These are phyloP conservation scores for Scatophagus argus DNA, from an alignment of 2,113 vertebrate genomes.

Conservation along the genomic window DNA sequence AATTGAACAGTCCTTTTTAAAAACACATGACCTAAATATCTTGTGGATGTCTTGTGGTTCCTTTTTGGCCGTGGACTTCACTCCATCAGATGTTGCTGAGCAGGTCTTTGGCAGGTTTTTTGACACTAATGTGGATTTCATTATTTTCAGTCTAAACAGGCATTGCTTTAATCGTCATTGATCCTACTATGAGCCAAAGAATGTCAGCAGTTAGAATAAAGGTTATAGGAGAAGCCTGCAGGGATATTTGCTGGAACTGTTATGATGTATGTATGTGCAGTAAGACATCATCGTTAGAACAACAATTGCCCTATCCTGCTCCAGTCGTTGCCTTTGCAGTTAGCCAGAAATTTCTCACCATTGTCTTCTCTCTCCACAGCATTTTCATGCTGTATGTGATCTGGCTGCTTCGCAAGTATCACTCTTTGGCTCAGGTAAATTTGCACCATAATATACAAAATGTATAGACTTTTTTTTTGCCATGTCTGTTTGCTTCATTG, in stretches of 20 bases:
- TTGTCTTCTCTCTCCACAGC: slow-evolving; percentile 65
- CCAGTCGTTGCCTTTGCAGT: slow-evolving; percentile 11
- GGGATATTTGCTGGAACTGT: slow-evolving; percentile 17
- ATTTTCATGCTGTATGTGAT: slow-evolving; percentile 86
- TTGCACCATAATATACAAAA: background rate
- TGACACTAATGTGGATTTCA: background rate
- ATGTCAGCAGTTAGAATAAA: slow-evolving; percentile 2
- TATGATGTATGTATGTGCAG: slow-evolving; percentile 6
- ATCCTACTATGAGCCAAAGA: background rate
- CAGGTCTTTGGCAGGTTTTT: background rate
- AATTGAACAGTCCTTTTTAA: background rate
- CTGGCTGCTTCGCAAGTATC: slow-evolving; percentile 84
- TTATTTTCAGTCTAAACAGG: background rate
- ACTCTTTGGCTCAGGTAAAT: slow-evolving; percentile 85
- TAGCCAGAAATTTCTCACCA: background rate
- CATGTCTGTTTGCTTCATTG: slow-evolving; percentile 57
- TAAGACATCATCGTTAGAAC: background rate
- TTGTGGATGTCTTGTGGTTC: background rate
- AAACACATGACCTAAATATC: background rate
- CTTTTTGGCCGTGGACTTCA: background rate
- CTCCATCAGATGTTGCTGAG: background rate
- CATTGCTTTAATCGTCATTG: background rate
- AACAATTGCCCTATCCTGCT: slow-evolving; percentile 16
- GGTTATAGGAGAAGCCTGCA: slow-evolving; percentile 12
- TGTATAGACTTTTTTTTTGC: slow-evolving; percentile 9